phyloP scores from a whole-genome alignment of 2,113 vertebrate species.

The Anseranas semipalmata region DNA sequence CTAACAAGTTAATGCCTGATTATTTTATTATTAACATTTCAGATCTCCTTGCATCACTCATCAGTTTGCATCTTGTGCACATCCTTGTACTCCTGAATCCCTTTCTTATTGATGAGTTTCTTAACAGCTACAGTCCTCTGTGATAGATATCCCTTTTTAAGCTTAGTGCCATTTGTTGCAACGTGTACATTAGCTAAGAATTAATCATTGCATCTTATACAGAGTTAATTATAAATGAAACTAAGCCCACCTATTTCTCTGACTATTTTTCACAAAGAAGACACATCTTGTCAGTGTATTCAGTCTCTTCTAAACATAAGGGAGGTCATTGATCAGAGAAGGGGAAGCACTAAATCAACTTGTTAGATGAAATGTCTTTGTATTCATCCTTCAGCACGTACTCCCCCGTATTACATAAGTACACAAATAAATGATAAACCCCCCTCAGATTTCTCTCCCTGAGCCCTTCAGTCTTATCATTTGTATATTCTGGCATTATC shows the following conservation, averaged over 20 bases:
- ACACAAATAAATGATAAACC: constrained; percentile 44
- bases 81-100: background rate
- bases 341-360: background rate
- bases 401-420: background rate
- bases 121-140: background rate
- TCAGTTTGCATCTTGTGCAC: background rate
- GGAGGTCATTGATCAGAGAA: background rate
- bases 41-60: background rate
- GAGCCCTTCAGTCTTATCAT: constrained; percentile 7
- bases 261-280: background rate
- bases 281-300: background rate
- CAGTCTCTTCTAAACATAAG: background rate
- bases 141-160: background rate
- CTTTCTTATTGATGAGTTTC: background rate
- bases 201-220: background rate
- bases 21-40: background rate
- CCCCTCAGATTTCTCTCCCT: background rate
- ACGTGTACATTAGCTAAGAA: background rate
- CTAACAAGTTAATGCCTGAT: background rate
- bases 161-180: background rate
- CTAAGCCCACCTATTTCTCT: background rate
- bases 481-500: constrained; percentile 18
- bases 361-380: constrained; percentile 29
- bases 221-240: background rate
- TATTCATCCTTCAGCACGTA: constrained; percentile 12